Evolutionary conservation across 1,140 invertebrate genomes (phyloP).

Genomic region (Sycobia sp.): DNA sequence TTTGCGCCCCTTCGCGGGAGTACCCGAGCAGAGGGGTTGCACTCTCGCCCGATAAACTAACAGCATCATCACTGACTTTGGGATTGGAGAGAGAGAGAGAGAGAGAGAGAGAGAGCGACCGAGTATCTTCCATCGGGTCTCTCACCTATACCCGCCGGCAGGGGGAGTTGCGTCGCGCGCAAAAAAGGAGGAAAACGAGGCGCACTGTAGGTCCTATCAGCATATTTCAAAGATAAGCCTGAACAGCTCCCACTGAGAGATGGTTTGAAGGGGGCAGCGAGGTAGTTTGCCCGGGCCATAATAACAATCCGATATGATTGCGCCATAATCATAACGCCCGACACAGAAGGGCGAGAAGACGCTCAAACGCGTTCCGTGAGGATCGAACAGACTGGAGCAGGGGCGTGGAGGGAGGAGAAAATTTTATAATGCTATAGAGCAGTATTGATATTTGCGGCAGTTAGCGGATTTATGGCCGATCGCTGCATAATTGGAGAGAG

Average conservation of each 20-base stretch:
- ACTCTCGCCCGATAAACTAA: too few species aligned
- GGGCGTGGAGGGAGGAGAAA: background rate
- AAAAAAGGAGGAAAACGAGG: too few species aligned
- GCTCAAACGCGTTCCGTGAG: too few species aligned
- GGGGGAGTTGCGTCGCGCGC: too few species aligned
- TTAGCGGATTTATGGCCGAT: too few species aligned
- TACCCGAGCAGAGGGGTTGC: too few species aligned
- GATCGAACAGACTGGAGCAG: too few species aligned
- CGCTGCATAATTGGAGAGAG: too few species aligned
- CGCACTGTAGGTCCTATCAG: slow-evolving; percentile 59
- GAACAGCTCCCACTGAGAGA: background rate
- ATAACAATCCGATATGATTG: slow-evolving; percentile 65
- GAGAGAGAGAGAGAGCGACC: background rate
- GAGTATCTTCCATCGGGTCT: too few species aligned
- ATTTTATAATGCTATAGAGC: slow-evolving; percentile 1
- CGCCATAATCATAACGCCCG: slow-evolving; percentile 58
- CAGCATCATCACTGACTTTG: too few species aligned
- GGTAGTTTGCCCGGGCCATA: slow-evolving; percentile 58
- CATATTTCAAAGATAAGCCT: slow-evolving; percentile 63
- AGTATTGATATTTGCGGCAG: background rate
- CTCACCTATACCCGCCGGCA: too few species aligned
- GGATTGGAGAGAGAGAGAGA: background rate
- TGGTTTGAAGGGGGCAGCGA: slow-evolving; percentile 29
- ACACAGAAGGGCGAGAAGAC: background rate
- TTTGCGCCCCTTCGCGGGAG: too few species aligned